Evolutionary conservation across 2,113 vertebrate species (phyloP), one percentile per base, ranked within the genome.

Genomic region (Pollimyrus isidori): DNA sequence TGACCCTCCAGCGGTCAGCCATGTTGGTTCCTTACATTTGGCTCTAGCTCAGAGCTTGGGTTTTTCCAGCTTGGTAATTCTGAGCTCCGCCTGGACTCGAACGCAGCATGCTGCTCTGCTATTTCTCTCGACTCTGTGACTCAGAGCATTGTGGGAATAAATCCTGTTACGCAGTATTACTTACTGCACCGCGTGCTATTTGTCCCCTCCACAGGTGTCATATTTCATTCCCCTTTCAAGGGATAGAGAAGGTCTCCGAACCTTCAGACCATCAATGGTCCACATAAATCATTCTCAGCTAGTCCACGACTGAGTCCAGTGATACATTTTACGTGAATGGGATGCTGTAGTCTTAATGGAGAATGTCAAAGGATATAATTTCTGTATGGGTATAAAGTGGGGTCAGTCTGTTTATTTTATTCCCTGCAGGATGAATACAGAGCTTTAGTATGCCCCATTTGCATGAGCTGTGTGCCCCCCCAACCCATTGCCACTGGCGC

Each of bases 151-250:
- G 76, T 58, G 89, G 89, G 53, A 84, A 85, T 88, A 58, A 87
- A 90, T 90, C 50, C 76, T 46, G 52, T 56, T 39, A 56, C 17
- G 15, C 21, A 11, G 13, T 10, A 7, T 86, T 87, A 58, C 90
- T 87, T 82, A 83, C 62, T 26, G 52, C 42, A n/a, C 46, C 50
- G 76, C 65, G 69, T 83, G 49, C 76, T 62, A 89, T 65, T 48
- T 87, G 88, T 35, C 52, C 83, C 88, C 84, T 83, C 86, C 26
- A 7, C 17, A 62, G 53, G 85, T 88, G 90, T 83, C 49, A 85
- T 83, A 89, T 88, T 91, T 91, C 88, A 91, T 88, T 50, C 65
- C 35, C 35, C 35, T 35, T 35, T 35, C n/a, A 69, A 89, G 42
- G 56, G 30, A n/a, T 45, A 10, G 23, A 65, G 58, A 87, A 45